phyloP scores from a whole-genome alignment of 2,888 invertebrate genomes.

The Dendrolimus pini region DNA sequence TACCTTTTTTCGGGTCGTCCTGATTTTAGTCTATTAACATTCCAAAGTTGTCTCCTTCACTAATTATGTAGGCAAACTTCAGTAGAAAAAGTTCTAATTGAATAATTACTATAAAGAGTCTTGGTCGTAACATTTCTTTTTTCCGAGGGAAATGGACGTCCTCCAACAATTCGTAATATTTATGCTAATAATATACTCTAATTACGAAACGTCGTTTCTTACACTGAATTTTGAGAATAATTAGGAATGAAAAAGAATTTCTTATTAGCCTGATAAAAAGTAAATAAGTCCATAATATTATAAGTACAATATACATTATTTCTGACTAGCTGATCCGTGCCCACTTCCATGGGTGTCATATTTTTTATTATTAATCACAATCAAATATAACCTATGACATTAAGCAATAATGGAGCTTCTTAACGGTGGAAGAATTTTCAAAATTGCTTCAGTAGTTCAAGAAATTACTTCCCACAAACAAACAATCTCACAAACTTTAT shows the following conservation, averaged over 20 bases:
- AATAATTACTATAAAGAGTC: conserved; percentile 21
- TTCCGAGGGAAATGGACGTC: conserved; percentile 14
- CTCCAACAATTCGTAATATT: conserved; percentile 21
- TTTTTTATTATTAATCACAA: no score
- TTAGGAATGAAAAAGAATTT: conserved; percentile 22
- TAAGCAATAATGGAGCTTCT: no score
- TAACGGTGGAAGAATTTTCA: no score
- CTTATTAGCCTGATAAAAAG: conserved; percentile 14
- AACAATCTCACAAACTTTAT: no score
- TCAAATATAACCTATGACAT: no score
- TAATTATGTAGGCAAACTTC: conserved; percentile 21
- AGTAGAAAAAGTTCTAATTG: conserved; percentile 23
- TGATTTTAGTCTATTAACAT: background rate
- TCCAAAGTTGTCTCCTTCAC: conserved; percentile 21
- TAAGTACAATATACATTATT: no score
- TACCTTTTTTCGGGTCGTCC: background rate
- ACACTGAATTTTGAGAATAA: conserved; percentile 9
- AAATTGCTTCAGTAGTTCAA: no score
- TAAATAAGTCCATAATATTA: conserved; percentile 5
- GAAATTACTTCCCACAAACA: no score
- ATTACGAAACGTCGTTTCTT: conserved; percentile 22
- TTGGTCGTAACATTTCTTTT: conserved; percentile 16
- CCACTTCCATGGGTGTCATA: no score
- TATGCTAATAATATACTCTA: conserved; percentile 31
- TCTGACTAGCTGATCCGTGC: no score